These are phyloP conservation scores for Ctenopoma multispine DNA, from an alignment of 2,797 vertebrate genomes.

Conservation along the genomic window DNA sequence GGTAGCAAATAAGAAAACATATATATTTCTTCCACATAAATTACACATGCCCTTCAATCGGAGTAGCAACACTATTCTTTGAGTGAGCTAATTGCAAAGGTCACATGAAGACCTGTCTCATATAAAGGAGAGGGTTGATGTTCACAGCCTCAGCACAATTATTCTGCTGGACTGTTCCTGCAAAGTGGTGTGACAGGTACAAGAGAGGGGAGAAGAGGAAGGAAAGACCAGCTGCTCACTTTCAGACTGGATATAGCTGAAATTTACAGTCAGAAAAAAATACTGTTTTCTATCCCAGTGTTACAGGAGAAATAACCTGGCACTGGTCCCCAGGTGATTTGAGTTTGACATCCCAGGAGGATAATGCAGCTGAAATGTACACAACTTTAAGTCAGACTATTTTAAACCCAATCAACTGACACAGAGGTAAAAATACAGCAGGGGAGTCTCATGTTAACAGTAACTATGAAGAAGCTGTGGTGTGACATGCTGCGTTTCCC, in stretches of 20 bases:
- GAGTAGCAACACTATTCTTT: background rate
- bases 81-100: background rate
- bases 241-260: background rate
- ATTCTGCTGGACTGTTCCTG: background rate
- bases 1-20: background rate
- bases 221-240: background rate
- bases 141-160: background rate
- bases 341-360: background rate
- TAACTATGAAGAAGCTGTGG: conserved; percentile 14
- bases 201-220: background rate
- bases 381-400: conserved; percentile 3
- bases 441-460: conserved; percentile 11
- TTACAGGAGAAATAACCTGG: background rate
- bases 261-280: background rate
- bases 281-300: background rate
- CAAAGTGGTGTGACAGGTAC: background rate
- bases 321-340: background rate
- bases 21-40: background rate
- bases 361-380: background rate
- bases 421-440: conserved; percentile 9
- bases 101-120: background rate
- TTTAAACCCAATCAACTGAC: conserved; percentile 2
- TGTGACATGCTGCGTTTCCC: conserved; percentile 12
- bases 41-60: background rate
- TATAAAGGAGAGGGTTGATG: too few species aligned